Evolutionary conservation across 2,113 vertebrate genomes (phyloP).

Genomic region (Aspidoscelis tigris): DNA sequence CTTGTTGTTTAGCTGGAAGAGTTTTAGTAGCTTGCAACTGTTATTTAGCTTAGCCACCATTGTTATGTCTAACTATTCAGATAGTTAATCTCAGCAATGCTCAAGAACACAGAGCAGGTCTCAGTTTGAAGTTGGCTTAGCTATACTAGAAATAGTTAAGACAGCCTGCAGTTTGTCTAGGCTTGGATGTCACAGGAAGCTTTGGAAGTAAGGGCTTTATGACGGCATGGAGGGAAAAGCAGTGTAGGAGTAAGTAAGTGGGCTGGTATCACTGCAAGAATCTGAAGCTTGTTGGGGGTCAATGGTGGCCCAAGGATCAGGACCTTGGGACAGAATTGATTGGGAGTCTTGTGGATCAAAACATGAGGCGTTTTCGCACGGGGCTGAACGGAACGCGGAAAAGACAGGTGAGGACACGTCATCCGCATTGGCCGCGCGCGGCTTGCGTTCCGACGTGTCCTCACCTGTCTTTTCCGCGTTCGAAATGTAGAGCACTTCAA

Average conservation of each 20-base stretch:
- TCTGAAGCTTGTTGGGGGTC: not conserved
- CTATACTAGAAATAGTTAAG: not conserved
- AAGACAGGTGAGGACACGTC: too few relatives aligned
- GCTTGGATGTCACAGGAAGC: not conserved
- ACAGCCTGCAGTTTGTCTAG: not conserved
- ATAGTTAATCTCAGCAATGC: not conserved
- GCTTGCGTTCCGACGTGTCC: too few relatives aligned
- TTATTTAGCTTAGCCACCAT: not conserved
- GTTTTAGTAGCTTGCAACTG: not conserved
- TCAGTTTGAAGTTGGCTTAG: not conserved
- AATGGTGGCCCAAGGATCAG: not conserved
- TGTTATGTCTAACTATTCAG: not conserved
- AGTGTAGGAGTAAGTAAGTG: not conserved
- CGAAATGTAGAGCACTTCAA: too few relatives aligned
- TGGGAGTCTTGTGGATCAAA: too few relatives aligned
- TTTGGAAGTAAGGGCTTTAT: not conserved
- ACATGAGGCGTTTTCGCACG: too few relatives aligned
- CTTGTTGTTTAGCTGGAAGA: not conserved
- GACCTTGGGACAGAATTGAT: too few relatives aligned
- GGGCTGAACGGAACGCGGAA: too few relatives aligned
- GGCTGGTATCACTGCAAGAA: not conserved
- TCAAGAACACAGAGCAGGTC: not conserved
- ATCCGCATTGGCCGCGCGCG: too few relatives aligned
- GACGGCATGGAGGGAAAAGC: not conserved
- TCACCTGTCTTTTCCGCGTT: too few relatives aligned